Evolutionary conservation across 2,113 vertebrate species (phyloP).

Genomic region (Elachura formosa): DNA sequence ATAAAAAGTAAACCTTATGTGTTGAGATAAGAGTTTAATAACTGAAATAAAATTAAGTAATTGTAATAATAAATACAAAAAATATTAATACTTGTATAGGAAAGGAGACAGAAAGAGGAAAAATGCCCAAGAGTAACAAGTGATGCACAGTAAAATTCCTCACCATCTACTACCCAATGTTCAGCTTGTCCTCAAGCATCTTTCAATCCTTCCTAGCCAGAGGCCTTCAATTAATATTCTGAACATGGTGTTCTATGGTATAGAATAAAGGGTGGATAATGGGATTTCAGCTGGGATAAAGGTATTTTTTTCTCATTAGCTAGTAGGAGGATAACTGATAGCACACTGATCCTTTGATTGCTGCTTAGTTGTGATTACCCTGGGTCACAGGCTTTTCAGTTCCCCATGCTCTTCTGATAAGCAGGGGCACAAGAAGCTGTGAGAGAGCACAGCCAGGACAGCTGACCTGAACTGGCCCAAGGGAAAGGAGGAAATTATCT

Average conservation of each 20-base stretch:
- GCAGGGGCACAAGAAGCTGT: neutral
- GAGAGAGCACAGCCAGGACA: neutral
- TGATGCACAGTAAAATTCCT: neutral
- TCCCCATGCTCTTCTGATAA: neutral
- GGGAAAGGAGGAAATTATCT: neutral
- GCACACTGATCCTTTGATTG: neutral
- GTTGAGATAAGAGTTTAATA: neutral
- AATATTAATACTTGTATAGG: neutral
- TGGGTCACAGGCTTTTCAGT: neutral
- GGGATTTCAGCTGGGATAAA: neutral
- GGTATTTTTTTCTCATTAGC: neutral
- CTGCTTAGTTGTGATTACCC: neutral
- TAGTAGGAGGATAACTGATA: neutral
- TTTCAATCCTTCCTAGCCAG: neutral
- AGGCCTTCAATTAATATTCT: neutral
- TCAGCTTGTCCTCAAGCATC: neutral
- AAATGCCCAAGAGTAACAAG: neutral
- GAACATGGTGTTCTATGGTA: neutral
- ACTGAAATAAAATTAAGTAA: neutral
- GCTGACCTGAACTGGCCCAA: neutral
- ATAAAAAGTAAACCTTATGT: neutral
- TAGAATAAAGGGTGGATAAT: neutral
- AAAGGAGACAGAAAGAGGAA: neutral
- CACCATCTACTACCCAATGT: neutral
- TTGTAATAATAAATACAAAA: neutral